Evolutionary conservation across 2,797 vertebrate genomes (phyloP), one percentile per base, ranked within the genome.

Genomic region (Capromys pilorides): DNA sequence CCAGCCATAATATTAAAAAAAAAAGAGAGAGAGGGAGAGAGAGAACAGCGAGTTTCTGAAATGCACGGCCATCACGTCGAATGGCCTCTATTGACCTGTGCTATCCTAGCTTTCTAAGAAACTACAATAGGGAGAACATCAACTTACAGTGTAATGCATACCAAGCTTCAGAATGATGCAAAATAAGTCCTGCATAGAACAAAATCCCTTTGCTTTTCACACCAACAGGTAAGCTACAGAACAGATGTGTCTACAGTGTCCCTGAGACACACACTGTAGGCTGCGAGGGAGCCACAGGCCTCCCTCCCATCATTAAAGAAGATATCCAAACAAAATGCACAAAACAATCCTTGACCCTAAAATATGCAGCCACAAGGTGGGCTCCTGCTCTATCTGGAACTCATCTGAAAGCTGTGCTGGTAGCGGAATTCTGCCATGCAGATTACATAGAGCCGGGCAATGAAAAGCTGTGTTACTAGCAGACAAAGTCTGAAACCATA

Each of bases 401-500:
- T 91, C 97, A 94, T 88, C 92, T 95, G 94, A 92, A 96, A 97
- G 95, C 87, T 95, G 51, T 51, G 93, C 95, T 93, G 95, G 86
- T 51, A 90, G 81, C 13, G 61, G 21, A 85, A 93, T 95, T 97
- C 95, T 95, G 64, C 90, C 87, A 71, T 0, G 0, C 79, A 97
- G 98, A 98, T 98, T 96, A 98, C 98, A 98, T 98, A 98, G 94
- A 92, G 83, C 49, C 54, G 86, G 69, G 93, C 90, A 97, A 94
- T 97, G 95, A 93, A 88, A 97, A 78, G 64, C 39, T 26, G 33
- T 36, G 61, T 84, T 69, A 95, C n/a, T 87, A 80, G 86, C 87
- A 94, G 91, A 61, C 94, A 91, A 95, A 88, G 94, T 75, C 59
- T 82, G 11, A 95, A 90, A 95, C 91, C 91, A 91, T 84, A 96